phyloP scores from a whole-genome alignment of 1,140 invertebrate species.

The Eupeodes corollae region DNA sequence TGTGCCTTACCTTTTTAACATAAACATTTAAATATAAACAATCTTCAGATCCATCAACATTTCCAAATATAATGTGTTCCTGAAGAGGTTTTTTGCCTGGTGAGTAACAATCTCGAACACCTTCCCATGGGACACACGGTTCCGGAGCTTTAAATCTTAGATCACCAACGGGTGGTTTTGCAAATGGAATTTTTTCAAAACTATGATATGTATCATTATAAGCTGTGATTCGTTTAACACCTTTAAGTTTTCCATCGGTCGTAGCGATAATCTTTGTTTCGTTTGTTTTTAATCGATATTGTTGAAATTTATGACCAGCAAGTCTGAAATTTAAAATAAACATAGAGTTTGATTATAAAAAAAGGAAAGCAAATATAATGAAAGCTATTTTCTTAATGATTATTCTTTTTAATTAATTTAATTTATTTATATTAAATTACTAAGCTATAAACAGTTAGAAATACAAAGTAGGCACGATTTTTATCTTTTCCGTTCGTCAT shows the following conservation, averaged over 20 bases:
- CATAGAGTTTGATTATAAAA: too few species aligned
- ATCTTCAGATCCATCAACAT: conserved; percentile 23
- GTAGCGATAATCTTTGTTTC: conserved; percentile 27
- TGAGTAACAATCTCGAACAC: conserved; percentile 36
- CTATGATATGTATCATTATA: conserved; percentile 30
- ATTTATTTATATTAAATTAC: too few species aligned
- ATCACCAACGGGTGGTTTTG: conserved; percentile 50
- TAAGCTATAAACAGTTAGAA: too few species aligned
- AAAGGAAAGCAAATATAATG: too few species aligned
- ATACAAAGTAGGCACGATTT: too few species aligned
- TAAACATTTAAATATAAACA: conserved; percentile 33
- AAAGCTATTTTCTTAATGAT: too few species aligned
- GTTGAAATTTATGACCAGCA: conserved; percentile 28
- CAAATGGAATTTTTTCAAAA: conserved; percentile 51
- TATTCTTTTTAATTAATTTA: too few species aligned
- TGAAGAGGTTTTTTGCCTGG: conserved; percentile 19
- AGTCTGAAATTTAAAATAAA: conserved; percentile 18
- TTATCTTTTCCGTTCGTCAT: too few species aligned
- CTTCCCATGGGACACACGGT: conserved; percentile 41
- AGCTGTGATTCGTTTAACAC: conserved; percentile 20
- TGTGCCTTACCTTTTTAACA: conserved; percentile 18
- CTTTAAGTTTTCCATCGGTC: conserved; percentile 27
- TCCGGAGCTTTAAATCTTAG: conserved; percentile 49
- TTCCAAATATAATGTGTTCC: conserved; percentile 15
- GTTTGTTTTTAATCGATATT: conserved; percentile 26